Evolutionary conservation across 2,888 invertebrate genomes (phyloP).

Genomic region (Bembecia ichneumoniformis): DNA sequence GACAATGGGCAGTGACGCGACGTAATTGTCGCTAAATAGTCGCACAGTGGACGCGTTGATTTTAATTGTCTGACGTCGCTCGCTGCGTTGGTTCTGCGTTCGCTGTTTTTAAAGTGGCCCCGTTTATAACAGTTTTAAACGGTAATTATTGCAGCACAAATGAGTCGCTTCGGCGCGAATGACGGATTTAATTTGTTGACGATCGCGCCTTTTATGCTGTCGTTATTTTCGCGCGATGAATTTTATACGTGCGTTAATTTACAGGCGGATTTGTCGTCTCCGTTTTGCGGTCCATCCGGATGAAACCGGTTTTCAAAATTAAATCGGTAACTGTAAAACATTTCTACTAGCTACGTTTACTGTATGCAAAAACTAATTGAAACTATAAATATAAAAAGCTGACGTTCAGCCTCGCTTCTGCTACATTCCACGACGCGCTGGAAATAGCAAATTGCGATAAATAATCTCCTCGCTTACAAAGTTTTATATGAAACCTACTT

Average conservation of each 20-base stretch:
- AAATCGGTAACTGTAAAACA: too few relatives aligned
- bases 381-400: conserved; percentile 59
- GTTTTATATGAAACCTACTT: not conserved
- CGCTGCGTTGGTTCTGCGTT: conserved; percentile 8
- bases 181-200: conserved; percentile 53
- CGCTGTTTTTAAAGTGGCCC: conserved; percentile 25
- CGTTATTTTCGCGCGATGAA: conserved; percentile 49
- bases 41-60: conserved; percentile 33
- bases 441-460: not conserved
- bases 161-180: conserved; percentile 41
- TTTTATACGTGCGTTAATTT: conserved; percentile 43
- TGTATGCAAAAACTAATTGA: conserved; percentile 60
- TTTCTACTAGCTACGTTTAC: conserved; percentile 22
- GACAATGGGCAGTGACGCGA: conserved; percentile 63
- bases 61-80: conserved; percentile 35
- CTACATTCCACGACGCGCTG: conserved; percentile 22
- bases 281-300: not conserved
- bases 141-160: conserved; percentile 53
- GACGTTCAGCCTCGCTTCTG: conserved; percentile 35
- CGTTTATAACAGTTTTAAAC: conserved; percentile 45
- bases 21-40: conserved; percentile 66
- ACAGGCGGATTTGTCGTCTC: conserved; percentile 11
- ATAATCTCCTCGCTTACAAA: not conserved
- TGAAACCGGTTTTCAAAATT: too few relatives aligned
- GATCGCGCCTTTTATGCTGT: conserved; percentile 42